Evolutionary conservation across 2,797 vertebrate genomes (phyloP).

Genomic region (Vireo griseus): DNA sequence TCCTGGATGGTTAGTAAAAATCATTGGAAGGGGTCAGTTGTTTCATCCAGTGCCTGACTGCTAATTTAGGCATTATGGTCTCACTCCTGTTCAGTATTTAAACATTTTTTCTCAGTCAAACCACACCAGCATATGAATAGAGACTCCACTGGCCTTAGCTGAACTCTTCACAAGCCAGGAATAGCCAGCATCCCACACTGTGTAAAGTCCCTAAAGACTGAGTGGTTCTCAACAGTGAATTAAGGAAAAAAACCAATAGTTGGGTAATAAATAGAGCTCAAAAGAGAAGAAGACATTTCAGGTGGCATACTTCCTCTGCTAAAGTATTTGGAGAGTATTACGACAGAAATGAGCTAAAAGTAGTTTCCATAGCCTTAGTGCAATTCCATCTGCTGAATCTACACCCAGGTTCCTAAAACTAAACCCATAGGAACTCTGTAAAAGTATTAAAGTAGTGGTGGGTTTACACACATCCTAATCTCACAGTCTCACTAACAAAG

Average conservation of each 20-base stretch:
- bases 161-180: constrained; percentile 2
- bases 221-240: background rate
- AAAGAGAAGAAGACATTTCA: background rate
- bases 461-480: background rate
- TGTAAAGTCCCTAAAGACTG: background rate
- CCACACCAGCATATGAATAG: background rate
- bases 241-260: background rate
- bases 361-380: background rate
- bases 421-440: background rate
- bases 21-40: background rate
- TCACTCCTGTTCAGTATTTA: background rate
- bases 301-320: background rate
- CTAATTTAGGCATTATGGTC: background rate
- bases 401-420: background rate
- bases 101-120: background rate
- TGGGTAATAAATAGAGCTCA: background rate
- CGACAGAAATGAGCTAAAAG: background rate
- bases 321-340: background rate
- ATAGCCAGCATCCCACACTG: background rate
- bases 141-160: background rate
- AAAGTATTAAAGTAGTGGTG: background rate
- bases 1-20: background rate
- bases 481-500: background rate
- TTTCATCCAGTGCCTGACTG: background rate
- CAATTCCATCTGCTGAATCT: background rate